These are phyloP conservation scores for Neopelma chrysocephalum DNA, from an alignment of 2,797 vertebrate genomes.

Conservation along the genomic window DNA sequence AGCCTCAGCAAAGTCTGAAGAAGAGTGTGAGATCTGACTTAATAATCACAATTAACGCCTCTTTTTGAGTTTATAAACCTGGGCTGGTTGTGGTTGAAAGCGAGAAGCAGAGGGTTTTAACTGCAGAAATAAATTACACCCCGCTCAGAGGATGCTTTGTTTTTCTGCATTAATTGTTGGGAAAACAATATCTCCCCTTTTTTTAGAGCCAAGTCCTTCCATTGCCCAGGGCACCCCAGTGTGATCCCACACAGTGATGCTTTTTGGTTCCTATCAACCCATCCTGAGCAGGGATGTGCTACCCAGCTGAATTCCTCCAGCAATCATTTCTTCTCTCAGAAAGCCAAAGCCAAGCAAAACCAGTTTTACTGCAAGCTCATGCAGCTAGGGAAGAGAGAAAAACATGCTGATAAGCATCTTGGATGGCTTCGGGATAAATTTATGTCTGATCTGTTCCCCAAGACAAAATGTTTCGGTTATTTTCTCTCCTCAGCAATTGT, in stretches of 20 bases:
- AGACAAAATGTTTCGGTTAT: slow-evolving; percentile 12
- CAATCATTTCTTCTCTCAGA: background rate
- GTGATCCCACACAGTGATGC: background rate
- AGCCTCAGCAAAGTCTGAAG: background rate
- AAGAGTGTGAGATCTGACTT: background rate
- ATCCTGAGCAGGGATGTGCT: background rate
- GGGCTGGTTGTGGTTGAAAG: background rate
- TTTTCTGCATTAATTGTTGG: background rate
- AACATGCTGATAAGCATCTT: slow-evolving; percentile 41
- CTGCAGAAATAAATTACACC: background rate
- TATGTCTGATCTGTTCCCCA: slow-evolving; percentile 23
- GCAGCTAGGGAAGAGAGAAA: background rate
- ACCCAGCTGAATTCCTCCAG: background rate
- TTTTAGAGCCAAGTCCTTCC: background rate
- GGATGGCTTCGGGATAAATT: slow-evolving; percentile 27
- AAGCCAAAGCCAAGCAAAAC: slow-evolving; percentile 17
- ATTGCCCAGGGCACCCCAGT: fast-evolving
- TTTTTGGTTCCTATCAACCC: background rate
- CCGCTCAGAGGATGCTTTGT: background rate
- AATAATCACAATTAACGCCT: background rate
- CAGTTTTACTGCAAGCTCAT: slow-evolving; percentile 48
- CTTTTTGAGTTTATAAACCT: background rate
- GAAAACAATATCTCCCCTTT: background rate
- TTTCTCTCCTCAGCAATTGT: slow-evolving; percentile 16
- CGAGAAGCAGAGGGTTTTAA: background rate